Conservation (phyloP, 2,113 vertebrate genomes). For the Apodemus sylvaticus region DNA sequence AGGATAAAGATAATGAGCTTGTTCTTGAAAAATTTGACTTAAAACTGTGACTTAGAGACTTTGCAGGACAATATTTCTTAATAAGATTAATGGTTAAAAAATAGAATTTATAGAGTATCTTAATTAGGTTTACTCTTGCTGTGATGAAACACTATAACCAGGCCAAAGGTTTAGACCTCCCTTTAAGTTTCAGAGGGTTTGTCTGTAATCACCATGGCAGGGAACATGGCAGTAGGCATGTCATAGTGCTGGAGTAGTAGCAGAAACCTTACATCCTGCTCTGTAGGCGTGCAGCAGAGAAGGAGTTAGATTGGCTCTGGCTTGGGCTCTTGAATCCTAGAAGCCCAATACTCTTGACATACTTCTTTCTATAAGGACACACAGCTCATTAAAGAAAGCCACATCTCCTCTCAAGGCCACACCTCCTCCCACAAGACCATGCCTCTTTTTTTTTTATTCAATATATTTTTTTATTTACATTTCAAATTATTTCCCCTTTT, state of each 20-base stretch:
- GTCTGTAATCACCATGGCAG: background rate
- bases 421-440: too few species aligned
- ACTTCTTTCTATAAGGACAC: background rate
- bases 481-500: too few species aligned
- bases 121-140: background rate
- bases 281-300: background rate
- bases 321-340: background rate
- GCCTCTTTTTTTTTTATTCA: too few species aligned
- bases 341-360: background rate
- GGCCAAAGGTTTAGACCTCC: background rate
- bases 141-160: background rate
- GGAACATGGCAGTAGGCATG: background rate
- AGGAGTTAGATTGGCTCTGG: too few species aligned
- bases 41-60: background rate
- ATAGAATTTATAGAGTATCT: background rate
- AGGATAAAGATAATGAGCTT: too few species aligned
- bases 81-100: background rate
- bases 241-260: background rate
- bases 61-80: background rate
- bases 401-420: too few species aligned
- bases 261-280: background rate
- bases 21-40: background rate
- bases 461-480: too few species aligned
- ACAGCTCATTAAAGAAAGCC: background rate
- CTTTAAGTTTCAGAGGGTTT: background rate